Conservation (phyloP, 2,888 invertebrate species). For the Tetragonisca angustula region DNA sequence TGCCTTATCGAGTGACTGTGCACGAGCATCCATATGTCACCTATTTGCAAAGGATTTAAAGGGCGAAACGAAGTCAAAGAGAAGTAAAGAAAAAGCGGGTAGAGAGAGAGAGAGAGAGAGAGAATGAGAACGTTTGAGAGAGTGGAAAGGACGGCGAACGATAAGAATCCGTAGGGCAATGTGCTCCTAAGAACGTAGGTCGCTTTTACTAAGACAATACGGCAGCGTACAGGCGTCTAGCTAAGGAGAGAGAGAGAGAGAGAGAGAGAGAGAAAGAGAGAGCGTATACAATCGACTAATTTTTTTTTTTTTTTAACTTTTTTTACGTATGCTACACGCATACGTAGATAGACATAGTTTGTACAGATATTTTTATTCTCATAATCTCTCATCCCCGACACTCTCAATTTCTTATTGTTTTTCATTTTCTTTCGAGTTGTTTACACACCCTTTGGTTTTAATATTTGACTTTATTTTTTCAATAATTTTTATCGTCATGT, state of each 20-base stretch:
- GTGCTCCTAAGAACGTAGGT: slow-evolving; percentile 47
- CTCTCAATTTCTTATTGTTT: background rate
- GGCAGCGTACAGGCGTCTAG: slow-evolving; percentile 59
- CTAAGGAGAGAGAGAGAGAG: slow-evolving; percentile 64
- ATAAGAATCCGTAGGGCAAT: slow-evolving; percentile 46
- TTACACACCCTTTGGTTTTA: slow-evolving; percentile 12
- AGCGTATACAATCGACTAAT: slow-evolving; percentile 38
- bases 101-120: slow-evolving; percentile 29
- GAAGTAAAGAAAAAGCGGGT: background rate
- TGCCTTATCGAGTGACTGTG: slow-evolving; percentile 63
- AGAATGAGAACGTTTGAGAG: slow-evolving; percentile 36
- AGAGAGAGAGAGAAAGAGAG: background rate
- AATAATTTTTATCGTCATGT: slow-evolving; percentile 26
- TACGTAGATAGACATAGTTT: slow-evolving; percentile 34
- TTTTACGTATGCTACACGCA: slow-evolving; percentile 33
- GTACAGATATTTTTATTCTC: slow-evolving; percentile 46
- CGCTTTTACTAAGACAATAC: slow-evolving; percentile 64
- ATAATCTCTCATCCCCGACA: background rate
- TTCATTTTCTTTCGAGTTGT: background rate
- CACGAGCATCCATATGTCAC: slow-evolving; percentile 24
- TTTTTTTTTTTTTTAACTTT: slow-evolving; percentile 18
- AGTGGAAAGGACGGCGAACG: slow-evolving; percentile 48
- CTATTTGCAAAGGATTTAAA: slow-evolving; percentile 37
- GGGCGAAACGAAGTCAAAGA: slow-evolving; percentile 8
- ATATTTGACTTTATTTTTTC: slow-evolving; percentile 13